Evolutionary conservation across 1,140 invertebrate genomes (phyloP).

Genomic region (Zophobas morio): DNA sequence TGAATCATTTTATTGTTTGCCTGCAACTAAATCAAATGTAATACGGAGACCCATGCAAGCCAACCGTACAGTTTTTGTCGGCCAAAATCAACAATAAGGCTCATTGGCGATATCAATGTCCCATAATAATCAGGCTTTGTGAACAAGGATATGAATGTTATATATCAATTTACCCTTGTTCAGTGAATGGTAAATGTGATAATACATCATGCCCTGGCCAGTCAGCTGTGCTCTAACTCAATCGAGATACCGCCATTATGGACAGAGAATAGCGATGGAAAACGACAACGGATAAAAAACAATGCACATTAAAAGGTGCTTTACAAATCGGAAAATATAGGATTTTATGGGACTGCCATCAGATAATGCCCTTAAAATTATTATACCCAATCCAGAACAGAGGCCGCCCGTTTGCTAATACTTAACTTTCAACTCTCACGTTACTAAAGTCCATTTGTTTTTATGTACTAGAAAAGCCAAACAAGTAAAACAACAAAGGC

Average conservation of each 20-base stretch:
- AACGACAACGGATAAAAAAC: neutral
- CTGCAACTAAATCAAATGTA: constrained; percentile 34
- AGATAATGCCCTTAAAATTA: no score
- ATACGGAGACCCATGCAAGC: constrained; percentile 24
- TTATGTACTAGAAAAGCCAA: no score
- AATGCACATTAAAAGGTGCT: neutral
- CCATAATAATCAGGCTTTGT: constrained; percentile 58
- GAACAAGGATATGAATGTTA: constrained; percentile 57
- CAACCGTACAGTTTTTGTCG: constrained; percentile 40
- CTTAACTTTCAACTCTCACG: no score
- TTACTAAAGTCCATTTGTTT: no score
- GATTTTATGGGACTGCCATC: no score
- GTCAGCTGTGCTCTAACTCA: constrained; percentile 52
- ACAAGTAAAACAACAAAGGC: no score
- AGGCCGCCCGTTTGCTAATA: no score
- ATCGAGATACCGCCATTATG: constrained; percentile 36
- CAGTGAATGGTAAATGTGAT: constrained; percentile 59
- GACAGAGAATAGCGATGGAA: neutral
- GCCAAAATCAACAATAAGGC: constrained; percentile 45
- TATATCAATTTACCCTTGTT: constrained; percentile 59
- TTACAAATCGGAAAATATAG: no score
- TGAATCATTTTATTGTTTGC: constrained; percentile 45
- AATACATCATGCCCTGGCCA: constrained; percentile 55
- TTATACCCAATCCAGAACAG: no score
- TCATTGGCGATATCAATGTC: constrained; percentile 51